These are phyloP conservation scores for Trachops cirrhosus DNA, from an alignment of 2,797 vertebrate genomes.

Conservation along the genomic window DNA sequence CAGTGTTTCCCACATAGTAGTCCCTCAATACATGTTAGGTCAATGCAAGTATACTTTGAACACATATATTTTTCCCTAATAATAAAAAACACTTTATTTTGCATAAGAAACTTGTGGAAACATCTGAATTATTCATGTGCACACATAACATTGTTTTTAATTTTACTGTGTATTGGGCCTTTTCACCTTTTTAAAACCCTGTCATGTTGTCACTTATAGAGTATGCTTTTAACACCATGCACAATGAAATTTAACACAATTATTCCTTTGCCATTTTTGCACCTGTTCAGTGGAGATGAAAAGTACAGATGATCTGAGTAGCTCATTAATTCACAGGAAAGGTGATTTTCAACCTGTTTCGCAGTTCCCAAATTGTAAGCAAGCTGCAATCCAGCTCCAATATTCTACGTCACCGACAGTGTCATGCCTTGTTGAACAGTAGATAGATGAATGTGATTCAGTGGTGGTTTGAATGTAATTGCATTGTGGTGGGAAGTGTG, in stretches of 20 bases:
- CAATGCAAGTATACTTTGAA: not conserved
- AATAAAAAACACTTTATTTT: not conserved
- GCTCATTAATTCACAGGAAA: slow-evolving; percentile 35
- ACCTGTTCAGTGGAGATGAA: not conserved
- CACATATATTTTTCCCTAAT: not conserved
- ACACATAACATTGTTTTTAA: not conserved
- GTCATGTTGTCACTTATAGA: not conserved
- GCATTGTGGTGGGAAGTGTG: slow-evolving; percentile 50
- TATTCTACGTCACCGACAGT: not conserved
- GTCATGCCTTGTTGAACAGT: slow-evolving; percentile 74
- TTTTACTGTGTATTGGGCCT: not conserved
- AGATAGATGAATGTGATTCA: slow-evolving; percentile 76
- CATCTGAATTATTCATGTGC: not conserved
- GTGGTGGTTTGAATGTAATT: slow-evolving; percentile 70
- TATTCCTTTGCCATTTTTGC: not conserved
- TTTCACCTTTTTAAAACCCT: not conserved
- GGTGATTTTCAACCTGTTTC: not conserved
- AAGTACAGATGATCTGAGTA: not conserved
- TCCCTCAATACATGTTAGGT: not conserved
- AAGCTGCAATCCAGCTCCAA: slow-evolving; percentile 16
- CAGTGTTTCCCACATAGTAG: not conserved
- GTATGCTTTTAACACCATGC: not conserved
- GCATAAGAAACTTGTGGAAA: not conserved
- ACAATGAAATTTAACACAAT: slow-evolving; percentile 28
- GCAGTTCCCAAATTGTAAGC: slow-evolving; percentile 7